A percentile compares a stretch with the other conserved stretches of the same genome.
Conservation (phyloP, 2,113 vertebrate species). For the Clarias magur region DNA sequence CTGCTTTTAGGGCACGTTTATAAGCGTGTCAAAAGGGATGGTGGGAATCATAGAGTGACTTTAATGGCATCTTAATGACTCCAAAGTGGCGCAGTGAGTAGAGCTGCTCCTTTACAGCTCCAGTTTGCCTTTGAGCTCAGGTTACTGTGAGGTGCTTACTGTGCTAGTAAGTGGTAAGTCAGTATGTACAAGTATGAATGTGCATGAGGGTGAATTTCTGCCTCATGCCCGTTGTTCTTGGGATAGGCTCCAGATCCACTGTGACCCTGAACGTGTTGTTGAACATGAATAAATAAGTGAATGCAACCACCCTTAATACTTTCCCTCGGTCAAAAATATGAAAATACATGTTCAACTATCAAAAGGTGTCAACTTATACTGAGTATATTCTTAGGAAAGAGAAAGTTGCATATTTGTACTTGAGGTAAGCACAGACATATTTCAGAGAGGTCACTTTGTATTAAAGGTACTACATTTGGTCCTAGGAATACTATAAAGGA, state of each 20-base stretch:
- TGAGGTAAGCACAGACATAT: background rate
- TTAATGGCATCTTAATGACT: background rate
- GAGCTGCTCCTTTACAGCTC: background rate
- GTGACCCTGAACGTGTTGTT: background rate
- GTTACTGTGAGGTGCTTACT: background rate
- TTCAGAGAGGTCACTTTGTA: background rate
- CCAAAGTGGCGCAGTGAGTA: background rate
- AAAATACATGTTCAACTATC: background rate
- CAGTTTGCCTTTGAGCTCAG: background rate
- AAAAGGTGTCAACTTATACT: background rate
- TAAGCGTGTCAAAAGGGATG: background rate
- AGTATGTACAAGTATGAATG: background rate
- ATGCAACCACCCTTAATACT: background rate
- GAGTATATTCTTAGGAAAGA: background rate
- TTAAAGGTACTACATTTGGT: background rate
- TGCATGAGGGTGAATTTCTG: background rate
- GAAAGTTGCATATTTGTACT: background rate
- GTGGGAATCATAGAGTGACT: background rate
- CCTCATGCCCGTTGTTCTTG: background rate
- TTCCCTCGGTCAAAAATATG: background rate
- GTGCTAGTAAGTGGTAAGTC: background rate
- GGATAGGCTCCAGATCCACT: background rate
- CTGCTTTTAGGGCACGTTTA: background rate
- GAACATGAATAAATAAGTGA: background rate
- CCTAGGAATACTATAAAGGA: slow-evolving; percentile 9